A percentile compares a stretch with the other conserved stretches of the same genome.
phyloP scores from a whole-genome alignment of 2,797 vertebrate genomes.

The Lepus oiostolus region DNA sequence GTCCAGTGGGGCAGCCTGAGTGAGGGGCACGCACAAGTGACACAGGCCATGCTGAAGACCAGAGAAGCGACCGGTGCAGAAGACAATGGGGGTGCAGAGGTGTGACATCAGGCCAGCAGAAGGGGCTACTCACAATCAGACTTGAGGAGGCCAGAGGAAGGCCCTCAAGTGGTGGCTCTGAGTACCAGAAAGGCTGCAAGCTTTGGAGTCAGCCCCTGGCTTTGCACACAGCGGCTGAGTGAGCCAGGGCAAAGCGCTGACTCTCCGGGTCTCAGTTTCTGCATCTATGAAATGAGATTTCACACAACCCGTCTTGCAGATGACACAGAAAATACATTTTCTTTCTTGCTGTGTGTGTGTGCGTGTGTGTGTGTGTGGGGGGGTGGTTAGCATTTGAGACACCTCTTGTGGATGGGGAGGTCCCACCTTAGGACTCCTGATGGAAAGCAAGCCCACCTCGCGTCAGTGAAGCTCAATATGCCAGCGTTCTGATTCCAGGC shows the following conservation, averaged over 20 bases:
- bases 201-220: neutral
- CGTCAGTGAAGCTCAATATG: neutral
- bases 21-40: neutral
- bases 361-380: accelerated
- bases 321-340: neutral
- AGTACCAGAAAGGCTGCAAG: neutral
- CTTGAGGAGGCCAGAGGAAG: neutral
- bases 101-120: neutral
- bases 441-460: neutral
- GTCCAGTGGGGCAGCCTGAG: neutral
- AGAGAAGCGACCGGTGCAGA: neutral
- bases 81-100: no score
- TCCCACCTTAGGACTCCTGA: neutral
- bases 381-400: neutral
- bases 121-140: neutral
- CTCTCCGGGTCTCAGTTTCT: neutral
- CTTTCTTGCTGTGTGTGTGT: neutral
- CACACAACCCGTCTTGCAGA: neutral
- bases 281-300: neutral
- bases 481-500: neutral
- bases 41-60: neutral
- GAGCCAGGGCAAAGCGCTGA: neutral
- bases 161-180: neutral
- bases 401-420: neutral
- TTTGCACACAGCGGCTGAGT: neutral